A percentile compares a stretch with the other conserved stretches of the same genome.
These are phyloP conservation scores for Volucella inflata DNA, from an alignment of 2,888 invertebrate species.

Conservation along the genomic window DNA sequence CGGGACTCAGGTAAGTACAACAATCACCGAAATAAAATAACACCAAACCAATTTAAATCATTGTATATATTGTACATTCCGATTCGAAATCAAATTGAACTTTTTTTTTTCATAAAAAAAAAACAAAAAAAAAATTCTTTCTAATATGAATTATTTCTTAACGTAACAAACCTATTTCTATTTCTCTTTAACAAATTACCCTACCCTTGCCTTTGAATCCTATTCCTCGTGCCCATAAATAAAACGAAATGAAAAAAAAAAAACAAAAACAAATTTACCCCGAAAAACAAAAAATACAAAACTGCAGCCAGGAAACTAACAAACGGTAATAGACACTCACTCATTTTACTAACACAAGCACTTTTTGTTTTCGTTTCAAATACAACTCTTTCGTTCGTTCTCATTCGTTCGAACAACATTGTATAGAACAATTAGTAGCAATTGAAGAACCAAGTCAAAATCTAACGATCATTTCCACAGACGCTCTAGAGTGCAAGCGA, in stretches of 20 bases:
- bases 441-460: constrained; percentile 83
- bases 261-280: constrained; percentile 35
- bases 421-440: constrained; percentile 83
- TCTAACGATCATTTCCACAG: constrained; percentile 86
- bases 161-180: constrained; percentile 65
- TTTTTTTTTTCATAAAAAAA: too few species aligned
- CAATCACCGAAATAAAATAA: background rate
- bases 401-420: constrained; percentile 73
- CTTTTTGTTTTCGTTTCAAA: constrained; percentile 75
- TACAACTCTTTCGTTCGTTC: constrained; percentile 71
- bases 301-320: constrained; percentile 82
- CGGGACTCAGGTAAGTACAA: constrained; percentile 90
- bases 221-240: constrained; percentile 40
- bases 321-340: constrained; percentile 81
- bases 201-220: constrained; percentile 46
- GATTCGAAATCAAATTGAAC: constrained; percentile 57
- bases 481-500: constrained; percentile 94
- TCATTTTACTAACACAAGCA: constrained; percentile 80
- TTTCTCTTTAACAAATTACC: constrained; percentile 69
- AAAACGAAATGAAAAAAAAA: constrained; percentile 41
- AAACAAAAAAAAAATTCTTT: constrained; percentile 25
- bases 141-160: constrained; percentile 61
- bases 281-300: constrained; percentile 50
- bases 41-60: constrained; percentile 41
- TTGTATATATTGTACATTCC: constrained; percentile 71